phyloP scores from a whole-genome alignment of 2,888 invertebrate genomes.

The Aplocera efformata region DNA sequence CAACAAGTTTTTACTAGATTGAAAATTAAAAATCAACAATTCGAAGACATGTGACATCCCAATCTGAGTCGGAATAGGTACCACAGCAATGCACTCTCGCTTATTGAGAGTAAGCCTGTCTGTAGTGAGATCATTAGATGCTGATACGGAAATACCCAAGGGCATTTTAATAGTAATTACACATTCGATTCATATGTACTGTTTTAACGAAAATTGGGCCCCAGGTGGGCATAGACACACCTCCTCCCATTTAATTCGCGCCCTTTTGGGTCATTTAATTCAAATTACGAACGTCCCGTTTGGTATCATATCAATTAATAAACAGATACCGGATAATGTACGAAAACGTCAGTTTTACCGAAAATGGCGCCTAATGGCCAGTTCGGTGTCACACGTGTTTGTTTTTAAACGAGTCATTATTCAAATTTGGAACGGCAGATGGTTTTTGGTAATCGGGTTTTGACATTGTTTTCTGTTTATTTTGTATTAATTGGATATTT shows the following conservation, averaged over 20 bases:
- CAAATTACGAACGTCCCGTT: conserved; percentile 46
- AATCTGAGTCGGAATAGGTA: too few species aligned
- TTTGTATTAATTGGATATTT: not conserved
- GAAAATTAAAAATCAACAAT: too few species aligned
- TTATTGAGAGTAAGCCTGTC: too few species aligned
- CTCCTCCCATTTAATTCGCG: conserved; percentile 33
- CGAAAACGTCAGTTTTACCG: conserved; percentile 57
- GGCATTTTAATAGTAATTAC: too few species aligned
- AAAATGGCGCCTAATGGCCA: conserved; percentile 46
- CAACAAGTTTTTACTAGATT: too few species aligned
- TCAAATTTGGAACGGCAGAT: conserved; percentile 75
- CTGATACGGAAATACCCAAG: too few species aligned
- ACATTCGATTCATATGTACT: too few species aligned
- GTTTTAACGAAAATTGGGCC: too few species aligned
- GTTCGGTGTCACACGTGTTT: conserved; percentile 36
- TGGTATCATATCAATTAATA: conserved; percentile 26
- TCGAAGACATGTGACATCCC: too few species aligned
- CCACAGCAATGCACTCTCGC: too few species aligned
- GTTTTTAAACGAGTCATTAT: conserved; percentile 55
- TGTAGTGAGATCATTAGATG: too few species aligned
- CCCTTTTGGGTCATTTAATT: conserved; percentile 41
- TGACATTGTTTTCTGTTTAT: conserved; percentile 9
- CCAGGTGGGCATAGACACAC: conserved; percentile 13
- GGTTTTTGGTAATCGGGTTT: conserved; percentile 46
- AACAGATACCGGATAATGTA: conserved; percentile 46